Base-by-base conservation (phyloP, 2,888 invertebrate genomes). In the Coleophora flavipennella region DNA sequence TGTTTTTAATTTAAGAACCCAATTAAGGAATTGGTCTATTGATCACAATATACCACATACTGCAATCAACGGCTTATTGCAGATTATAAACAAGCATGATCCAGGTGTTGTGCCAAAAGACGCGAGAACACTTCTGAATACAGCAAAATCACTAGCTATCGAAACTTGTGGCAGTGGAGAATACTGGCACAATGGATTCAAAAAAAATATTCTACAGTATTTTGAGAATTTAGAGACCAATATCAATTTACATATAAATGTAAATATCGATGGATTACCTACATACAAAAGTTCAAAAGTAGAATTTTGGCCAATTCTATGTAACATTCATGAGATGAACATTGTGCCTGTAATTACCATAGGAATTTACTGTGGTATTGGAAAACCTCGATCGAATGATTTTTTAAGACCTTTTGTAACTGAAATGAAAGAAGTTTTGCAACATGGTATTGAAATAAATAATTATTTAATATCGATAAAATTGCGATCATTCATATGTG, bases 231-330 rank as follows among this genome's bases (percentile, higher is more conserved):
- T n/a, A 28, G 36, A 33, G 33, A 14, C 13, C 13, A 13, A 25
- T 31, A 26, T 20, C 20, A 12, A 11, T 36, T 33, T 38, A 27
- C 28, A n/a, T n/a, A n/a, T 27, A 9, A 8, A 9, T 10, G 35
- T 42, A 36, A 45, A 45, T 35, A 42, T 43, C 25, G 41, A 43
- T 32, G 39, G 40, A 7, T 26, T 42, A 12, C 42, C 43, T 26
- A 27, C 40, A 12, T 40, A 27, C 20, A 45, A 40, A 13, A 42
- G 40, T 11, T 44, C 36, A n/a, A 39, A 37, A 33, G 26, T 33
- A 12, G 41, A 40, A 33, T 32, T 40, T 13, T 39, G 38, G 38
- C 36, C 40, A 29, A 38, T 41, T 29, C 31, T 41, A 28, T 38
- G 36, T 33, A 36, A 14, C 9, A 33, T 39, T 11, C 3, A 27